Evolutionary conservation across 1,140 invertebrate species (phyloP), one percentile per base, ranked within the genome.

Genomic region (Lanistes nyassanus): DNA sequence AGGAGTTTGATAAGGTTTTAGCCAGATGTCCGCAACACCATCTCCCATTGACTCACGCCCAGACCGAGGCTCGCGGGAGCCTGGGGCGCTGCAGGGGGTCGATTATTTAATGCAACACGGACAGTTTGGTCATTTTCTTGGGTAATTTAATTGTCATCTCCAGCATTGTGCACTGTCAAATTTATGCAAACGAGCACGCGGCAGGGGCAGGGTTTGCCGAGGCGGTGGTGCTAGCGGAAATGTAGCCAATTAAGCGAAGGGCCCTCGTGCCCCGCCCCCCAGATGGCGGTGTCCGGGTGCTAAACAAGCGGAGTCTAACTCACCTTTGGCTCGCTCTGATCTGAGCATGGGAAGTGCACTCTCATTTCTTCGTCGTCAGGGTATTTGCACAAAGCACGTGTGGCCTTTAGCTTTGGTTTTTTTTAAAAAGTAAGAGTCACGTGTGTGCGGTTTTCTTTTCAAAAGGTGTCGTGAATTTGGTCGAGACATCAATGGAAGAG

Each of bases 101-200:
- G 29, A 72, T 60, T 72, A 72, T 72, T 72, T 72, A 72, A 72
- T 72, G 70, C 70, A 72, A 72, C 70, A 62, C 37, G 70, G 70
- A 62, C 70, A 72, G 21, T 72, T 72, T 62, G 70, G 70, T 72
- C 70, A 72, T 72, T 72, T 72, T 72, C 70, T 72, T 72, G 70
- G 70, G 70, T 72, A 72, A 72, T 72, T 72, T 72, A 72, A 72
- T 72, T 72, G 70, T 72, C 70, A 72, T 72, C 70, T 29, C 5
- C 13, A 62, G 70, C 70, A 72, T 72, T 72, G 70, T 72, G 56
- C 34, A 56, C 70, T 72, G 70, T 72, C 70, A 31, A 72, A 72
- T 72, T 72, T 72, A 72, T 72, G 70, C 70, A 72, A 72, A 72
- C 70, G 70, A 72, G 56, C 34, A 56, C 53, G 70, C 70, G 70